Evolutionary conservation across 2,797 vertebrate genomes (phyloP), one percentile per base, ranked within the genome.

Genomic region (Scarus forsteni): DNA sequence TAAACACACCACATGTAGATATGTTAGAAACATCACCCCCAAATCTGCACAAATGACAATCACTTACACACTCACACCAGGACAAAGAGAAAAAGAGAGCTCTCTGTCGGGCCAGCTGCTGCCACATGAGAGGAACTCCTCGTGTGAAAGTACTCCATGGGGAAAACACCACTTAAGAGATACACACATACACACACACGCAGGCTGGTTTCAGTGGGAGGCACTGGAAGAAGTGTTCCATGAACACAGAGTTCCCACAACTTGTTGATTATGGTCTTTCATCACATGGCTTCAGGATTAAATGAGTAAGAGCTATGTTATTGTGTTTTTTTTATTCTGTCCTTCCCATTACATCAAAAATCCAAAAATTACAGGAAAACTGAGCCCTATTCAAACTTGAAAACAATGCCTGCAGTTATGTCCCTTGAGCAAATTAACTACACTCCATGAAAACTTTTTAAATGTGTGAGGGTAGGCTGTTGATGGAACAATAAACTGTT

Each of bases 101-200:
- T 42, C 5, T 14, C 38, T 38, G 52, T 60, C 73, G 61, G 40
- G 35, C 60, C 54, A 77, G 71, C 79, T 79, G 75, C 72, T 79
- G 45, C 76, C 82, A 89, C 77, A 85, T 80, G 71, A 73, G 66
- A 84, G 77, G 75, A 84, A 85, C 58, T 80, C 70, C 81, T 65
- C 6, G 46, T 89, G 45, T 87, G 76, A 90, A 92, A 88, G 69
- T 49, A 68, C 73, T 88, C 85, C 88, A 84, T 71, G 48, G 54
- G 79, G 64, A 85, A 74, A 81, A 85, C 67, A 70, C 70, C 75
- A 69, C 75, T 81, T 66, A 51, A 81, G 63, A 60, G 46, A 69
- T 80, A 75, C 73, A 45, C 19, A 49, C 51, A 54, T 15, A 50
- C 27, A 40, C 43, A 42, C 42, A 63, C 48, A 65, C 63, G 55